Evolutionary conservation across 1,140 invertebrate species (phyloP).

Genomic region (Yoshiicerus persimilis): DNA sequence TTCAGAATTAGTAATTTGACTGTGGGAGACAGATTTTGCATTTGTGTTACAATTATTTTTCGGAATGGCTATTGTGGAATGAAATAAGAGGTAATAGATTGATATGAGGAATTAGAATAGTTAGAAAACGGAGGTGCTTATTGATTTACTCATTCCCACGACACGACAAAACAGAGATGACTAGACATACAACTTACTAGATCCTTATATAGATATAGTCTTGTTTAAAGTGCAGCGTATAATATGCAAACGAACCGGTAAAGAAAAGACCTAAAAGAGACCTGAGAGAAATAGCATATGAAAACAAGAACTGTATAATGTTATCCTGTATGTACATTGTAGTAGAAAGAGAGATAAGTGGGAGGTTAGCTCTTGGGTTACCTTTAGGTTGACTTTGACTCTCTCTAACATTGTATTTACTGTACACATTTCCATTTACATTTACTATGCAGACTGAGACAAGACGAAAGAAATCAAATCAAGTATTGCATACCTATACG

Average conservation of each 20-base stretch:
- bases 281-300: neutral
- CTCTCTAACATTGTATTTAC: neutral
- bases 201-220: neutral
- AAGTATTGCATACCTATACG: neutral
- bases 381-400: neutral
- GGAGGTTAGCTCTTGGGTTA: neutral
- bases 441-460: neutral
- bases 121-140: neutral
- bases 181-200: neutral
- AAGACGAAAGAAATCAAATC: neutral
- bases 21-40: too few relatives aligned
- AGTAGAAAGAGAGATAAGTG: neutral
- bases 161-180: neutral
- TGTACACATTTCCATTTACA: neutral
- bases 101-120: too few relatives aligned
- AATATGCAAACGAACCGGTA: neutral
- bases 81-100: too few relatives aligned
- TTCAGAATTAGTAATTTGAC: too few relatives aligned
- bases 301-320: neutral
- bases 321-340: too few relatives aligned
- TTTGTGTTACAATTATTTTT: too few relatives aligned
- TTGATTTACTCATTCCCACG: neutral
- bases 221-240: neutral
- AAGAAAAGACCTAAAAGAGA: neutral
- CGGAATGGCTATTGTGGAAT: too few relatives aligned